A percentile compares a stretch with the other conserved stretches of the same genome.
Evolutionary conservation across 2,888 invertebrate genomes (phyloP).

Genomic region (Drosophila mercatorum): DNA sequence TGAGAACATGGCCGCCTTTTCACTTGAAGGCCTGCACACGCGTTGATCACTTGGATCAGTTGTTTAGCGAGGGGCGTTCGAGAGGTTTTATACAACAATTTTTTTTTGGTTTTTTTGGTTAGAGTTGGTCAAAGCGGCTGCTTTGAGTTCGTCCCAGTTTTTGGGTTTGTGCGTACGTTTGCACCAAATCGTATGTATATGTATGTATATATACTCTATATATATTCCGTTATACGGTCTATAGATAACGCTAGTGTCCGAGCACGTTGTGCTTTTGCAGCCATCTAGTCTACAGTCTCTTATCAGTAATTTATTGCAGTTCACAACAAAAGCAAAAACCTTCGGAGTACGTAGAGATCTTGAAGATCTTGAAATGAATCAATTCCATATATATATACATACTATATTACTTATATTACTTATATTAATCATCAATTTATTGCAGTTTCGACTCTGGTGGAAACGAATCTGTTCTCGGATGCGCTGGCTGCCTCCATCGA

Average conservation of each 20-base stretch:
- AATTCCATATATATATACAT: not conserved
- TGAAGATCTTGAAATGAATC: not conserved
- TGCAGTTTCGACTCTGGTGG: constrained; percentile 91
- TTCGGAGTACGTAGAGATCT: constrained; percentile 6
- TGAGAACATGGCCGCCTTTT: constrained; percentile 77
- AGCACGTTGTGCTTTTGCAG: constrained; percentile 6
- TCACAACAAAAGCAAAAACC: constrained; percentile 48
- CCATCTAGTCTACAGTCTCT: too few species aligned
- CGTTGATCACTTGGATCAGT: constrained; percentile 29
- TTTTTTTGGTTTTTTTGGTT: not conserved
- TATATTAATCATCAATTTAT: constrained; percentile 11
- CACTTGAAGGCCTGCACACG: constrained; percentile 49
- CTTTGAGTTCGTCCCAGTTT: constrained; percentile 4
- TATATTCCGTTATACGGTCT: too few species aligned
- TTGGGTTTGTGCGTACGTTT: not conserved
- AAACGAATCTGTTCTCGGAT: constrained; percentile 97
- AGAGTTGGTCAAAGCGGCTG: not conserved
- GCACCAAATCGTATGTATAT: not conserved
- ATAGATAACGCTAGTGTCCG: constrained; percentile 7
- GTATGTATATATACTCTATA: not conserved
- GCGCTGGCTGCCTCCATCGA: constrained; percentile 92
- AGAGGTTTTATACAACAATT: not conserved
- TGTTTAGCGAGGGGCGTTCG: constrained; percentile 10
- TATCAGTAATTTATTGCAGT: not conserved
- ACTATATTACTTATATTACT: not conserved